Base-by-base conservation (phyloP, 2,888 invertebrate species). In the Pandemis heparana region DNA sequence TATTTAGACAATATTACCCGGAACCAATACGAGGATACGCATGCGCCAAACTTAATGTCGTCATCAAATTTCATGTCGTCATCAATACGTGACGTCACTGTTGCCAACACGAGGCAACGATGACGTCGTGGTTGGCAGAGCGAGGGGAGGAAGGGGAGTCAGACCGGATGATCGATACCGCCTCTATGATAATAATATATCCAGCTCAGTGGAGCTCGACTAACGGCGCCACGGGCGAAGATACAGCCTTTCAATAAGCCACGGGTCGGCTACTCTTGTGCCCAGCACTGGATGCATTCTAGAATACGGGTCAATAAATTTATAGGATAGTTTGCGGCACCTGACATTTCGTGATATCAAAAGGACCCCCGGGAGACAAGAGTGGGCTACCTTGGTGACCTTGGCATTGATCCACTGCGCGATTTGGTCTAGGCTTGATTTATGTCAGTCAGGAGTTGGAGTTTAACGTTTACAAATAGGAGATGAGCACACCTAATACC, bases 261-360 rank as follows among this genome's bases (percentile, higher is more conserved):
- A 92, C 89, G 91, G 91, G 87, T 92, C 91, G 90, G 71, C 83
- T 84, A 84, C 82, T 91, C 91, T 90, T 88, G 88, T 90, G 91
- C 81, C 79, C 77, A 68, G 77, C 83, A 83, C 78, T 79, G 78
- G 80, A 80, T 83, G 78, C 81, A 81, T 78, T 82, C 77, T 79
- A 80, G 78, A 80, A 83, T 79, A 85, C 83, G 86, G 89, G 88
- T 89, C 90, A 89, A 77, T 82, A 80, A 83, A 82, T 84, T 83
- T 80, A 87, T 85, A 81, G 80, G 84, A 82, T 81, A 84, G 81
- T 82, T 81, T 80, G 84, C 79, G 81, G 82, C 80, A 87, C 83
- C 82, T 89, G 86, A 85, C 85, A 88, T 68, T 68, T 73, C 39
- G 67, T 38, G 32, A 23, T 64, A 64, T 48, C 23, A 64, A 48